Conservation (phyloP, 2,797 vertebrate species). For the Sebastes trivittatus region DNA sequence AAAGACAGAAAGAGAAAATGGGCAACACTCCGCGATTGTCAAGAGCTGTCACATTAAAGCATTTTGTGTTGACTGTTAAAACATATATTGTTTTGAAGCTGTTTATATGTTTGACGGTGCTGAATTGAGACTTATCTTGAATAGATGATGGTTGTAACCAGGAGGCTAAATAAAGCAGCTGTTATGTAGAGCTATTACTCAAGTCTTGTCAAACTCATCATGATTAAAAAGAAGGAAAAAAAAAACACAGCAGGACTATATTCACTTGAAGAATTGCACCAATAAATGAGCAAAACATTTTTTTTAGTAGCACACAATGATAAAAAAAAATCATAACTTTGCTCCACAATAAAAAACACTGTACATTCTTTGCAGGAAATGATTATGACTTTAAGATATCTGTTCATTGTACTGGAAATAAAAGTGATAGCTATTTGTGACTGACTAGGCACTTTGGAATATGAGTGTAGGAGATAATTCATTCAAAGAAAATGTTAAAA, state of each 20-base stretch:
- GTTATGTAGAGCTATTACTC: not conserved
- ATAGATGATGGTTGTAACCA: not conserved
- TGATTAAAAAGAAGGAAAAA: not conserved
- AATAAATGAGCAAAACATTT: not conserved
- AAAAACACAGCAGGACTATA: not conserved
- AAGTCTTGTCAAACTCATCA: not conserved
- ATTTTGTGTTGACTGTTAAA: slow-evolving; percentile 29
- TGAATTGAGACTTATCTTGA: slow-evolving; percentile 11
- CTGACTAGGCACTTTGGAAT: slow-evolving; percentile 82
- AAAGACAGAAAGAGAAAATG: slow-evolving; percentile 12
- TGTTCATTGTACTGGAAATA: slow-evolving; percentile 38
- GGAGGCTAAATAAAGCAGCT: not conserved
- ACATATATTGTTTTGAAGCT: slow-evolving; percentile 1
- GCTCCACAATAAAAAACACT: slow-evolving; percentile 28
- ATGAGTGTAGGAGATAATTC: slow-evolving; percentile 40
- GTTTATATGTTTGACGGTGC: not conserved
- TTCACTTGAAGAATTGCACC: not conserved
- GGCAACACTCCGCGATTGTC: slow-evolving; percentile 75
- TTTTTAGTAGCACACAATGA: not conserved
- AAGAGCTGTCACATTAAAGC: slow-evolving; percentile 70
- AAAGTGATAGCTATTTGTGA: slow-evolving; percentile 61
- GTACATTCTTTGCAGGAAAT: slow-evolving; percentile 56
- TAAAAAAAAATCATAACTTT: not conserved
- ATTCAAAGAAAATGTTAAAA: not conserved
- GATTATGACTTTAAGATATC: not conserved